These are phyloP conservation scores for Apotomis turbidana DNA, from an alignment of 2,888 invertebrate species.

Conservation along the genomic window DNA sequence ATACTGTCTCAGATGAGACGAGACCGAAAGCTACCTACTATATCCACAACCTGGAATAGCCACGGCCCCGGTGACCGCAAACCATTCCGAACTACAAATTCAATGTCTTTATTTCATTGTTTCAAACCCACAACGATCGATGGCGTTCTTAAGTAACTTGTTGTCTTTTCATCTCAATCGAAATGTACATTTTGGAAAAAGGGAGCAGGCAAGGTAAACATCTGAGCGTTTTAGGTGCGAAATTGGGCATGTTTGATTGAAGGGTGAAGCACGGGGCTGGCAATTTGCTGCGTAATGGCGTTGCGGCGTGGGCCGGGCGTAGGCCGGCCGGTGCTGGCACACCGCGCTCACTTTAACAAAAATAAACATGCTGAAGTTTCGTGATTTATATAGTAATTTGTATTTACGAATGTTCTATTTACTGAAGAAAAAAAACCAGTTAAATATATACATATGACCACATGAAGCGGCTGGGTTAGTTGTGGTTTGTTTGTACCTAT, in stretches of 20 bases:
- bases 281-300: conserved; percentile 37
- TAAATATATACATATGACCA: too few species aligned
- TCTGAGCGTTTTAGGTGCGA: conserved; percentile 29
- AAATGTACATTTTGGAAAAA: conserved; percentile 32
- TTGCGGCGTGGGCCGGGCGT: conserved; percentile 10
- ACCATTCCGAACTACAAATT: conserved; percentile 16
- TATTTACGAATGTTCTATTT: not conserved
- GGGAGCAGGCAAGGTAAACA: conserved; percentile 31
- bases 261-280: conserved; percentile 36
- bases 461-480: too few species aligned
- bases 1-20: not conserved
- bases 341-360: not conserved
- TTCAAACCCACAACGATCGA: conserved; percentile 21
- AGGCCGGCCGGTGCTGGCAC: conserved; percentile 8
- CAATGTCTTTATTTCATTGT: conserved; percentile 30
- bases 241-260: conserved; percentile 39
- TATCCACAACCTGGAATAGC: not conserved
- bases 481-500: too few species aligned
- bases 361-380: not conserved
- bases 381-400: not conserved
- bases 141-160: conserved; percentile 38
- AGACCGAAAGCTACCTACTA: not conserved
- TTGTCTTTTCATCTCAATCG: conserved; percentile 33
- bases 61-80: not conserved
- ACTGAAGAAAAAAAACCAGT: not conserved